Conservation (phyloP, 2,797 vertebrate species). For the Sebastiscus tertius region DNA sequence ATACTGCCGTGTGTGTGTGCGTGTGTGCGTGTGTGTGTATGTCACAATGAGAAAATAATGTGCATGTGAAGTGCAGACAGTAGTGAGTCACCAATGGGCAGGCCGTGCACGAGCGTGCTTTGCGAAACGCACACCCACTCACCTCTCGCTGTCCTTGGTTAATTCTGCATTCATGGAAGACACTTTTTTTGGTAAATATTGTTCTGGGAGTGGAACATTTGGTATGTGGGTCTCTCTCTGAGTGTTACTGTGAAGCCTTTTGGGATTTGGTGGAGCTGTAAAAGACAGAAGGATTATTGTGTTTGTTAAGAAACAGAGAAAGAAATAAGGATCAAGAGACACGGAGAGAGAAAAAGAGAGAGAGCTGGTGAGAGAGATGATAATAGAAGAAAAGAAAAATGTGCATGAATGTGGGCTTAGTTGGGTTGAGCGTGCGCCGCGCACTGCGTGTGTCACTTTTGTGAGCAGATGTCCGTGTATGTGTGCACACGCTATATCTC, state of each 20-base stretch:
- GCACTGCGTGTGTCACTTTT: not conserved
- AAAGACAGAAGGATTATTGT: slow-evolving; percentile 62
- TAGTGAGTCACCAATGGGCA: slow-evolving; percentile 9
- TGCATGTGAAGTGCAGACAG: not conserved
- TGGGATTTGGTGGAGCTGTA: slow-evolving; percentile 50
- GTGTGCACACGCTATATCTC: not conserved
- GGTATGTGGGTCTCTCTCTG: slow-evolving; percentile 44
- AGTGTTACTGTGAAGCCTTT: slow-evolving; percentile 44
- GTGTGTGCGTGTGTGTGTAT: slow-evolving; percentile 35
- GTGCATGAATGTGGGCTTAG: not conserved
- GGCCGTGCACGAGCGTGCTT: not conserved
- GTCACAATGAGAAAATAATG: slow-evolving; percentile 18
- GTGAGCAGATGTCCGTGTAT: not conserved
- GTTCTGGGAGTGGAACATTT: slow-evolving; percentile 48
- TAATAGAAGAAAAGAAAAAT: not conserved
- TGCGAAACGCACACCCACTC: not conserved
- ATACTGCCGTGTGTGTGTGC: slow-evolving; percentile 17
- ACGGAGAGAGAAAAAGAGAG: not conserved
- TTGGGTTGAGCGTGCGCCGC: not conserved
- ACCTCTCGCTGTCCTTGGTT: slow-evolving; percentile 60
- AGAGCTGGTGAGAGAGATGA: slow-evolving; percentile 15
- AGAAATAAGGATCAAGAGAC: slow-evolving; percentile 41
- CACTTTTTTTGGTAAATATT: slow-evolving; percentile 39
- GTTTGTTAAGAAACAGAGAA: slow-evolving; percentile 53
- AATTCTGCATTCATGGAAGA: slow-evolving; percentile 33